Conservation (phyloP, 2,797 vertebrate species). For the Rhinichthys osculus region DNA sequence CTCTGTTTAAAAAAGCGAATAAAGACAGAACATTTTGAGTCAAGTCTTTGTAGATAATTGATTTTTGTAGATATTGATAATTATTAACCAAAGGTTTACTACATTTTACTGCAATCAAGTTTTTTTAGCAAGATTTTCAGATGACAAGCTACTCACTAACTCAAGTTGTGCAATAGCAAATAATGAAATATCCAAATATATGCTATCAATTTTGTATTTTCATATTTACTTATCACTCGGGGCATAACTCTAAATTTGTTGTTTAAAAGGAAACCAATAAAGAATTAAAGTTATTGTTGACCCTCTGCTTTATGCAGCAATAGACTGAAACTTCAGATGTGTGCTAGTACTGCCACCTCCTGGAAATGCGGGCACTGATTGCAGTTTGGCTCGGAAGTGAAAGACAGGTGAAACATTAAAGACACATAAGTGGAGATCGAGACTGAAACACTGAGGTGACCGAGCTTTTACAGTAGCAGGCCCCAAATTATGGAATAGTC, state of each 20-base stretch:
- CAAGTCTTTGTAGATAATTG: neutral
- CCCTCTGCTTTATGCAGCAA: neutral
- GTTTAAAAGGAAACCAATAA: neutral
- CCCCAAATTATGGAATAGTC: no score
- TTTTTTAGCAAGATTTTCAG: neutral
- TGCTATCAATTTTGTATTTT: neutral
- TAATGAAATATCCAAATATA: neutral
- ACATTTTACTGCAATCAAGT: neutral
- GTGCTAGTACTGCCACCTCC: constrained; percentile 49
- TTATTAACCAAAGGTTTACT: neutral
- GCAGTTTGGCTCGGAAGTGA: neutral
- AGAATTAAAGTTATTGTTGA: neutral
- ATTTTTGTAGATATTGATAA: neutral
- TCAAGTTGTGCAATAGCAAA: neutral
- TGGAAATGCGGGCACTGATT: neutral
- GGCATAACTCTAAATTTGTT: neutral
- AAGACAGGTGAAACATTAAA: neutral
- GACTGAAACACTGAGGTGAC: no score
- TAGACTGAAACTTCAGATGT: neutral
- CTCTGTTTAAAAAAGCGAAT: neutral
- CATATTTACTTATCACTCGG: neutral
- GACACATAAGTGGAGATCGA: no score
- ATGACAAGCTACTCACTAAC: neutral
- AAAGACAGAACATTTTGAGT: neutral
- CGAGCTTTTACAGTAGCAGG: no score